These are phyloP conservation scores for Urophycis tenuis DNA, from an alignment of 2,797 vertebrate species.

Conservation along the genomic window DNA sequence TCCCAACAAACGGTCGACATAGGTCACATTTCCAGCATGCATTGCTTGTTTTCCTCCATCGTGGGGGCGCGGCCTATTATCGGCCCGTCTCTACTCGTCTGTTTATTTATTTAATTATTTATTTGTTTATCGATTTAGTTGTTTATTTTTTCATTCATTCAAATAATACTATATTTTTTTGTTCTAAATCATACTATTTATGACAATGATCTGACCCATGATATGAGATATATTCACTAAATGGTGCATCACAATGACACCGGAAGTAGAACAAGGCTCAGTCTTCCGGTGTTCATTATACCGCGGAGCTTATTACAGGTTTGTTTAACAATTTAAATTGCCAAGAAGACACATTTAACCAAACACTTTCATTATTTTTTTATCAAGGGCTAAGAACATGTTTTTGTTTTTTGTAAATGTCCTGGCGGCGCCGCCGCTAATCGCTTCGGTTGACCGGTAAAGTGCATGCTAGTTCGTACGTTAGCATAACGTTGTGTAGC, in stretches of 20 bases:
- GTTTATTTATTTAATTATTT: not conserved
- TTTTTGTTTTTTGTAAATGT: not conserved
- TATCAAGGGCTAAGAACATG: rapidly evolving
- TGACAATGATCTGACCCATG: not conserved
- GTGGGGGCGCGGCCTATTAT: too few relatives aligned
- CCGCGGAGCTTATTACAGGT: conserved; percentile 68
- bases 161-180: not conserved
- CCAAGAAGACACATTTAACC: not conserved
- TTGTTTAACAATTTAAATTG: conserved; percentile 34
- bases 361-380: not conserved
- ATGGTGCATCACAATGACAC: not conserved
- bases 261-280: not conserved
- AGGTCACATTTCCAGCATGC: not conserved
- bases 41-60: not conserved
- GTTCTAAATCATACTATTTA: not conserved
- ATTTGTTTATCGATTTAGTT: too few relatives aligned
- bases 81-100: too few relatives aligned
- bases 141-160: not conserved
- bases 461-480: not conserved
- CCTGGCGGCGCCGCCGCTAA: too few relatives aligned
- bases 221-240: not conserved
- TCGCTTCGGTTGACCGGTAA: not conserved
- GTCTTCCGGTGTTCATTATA: conserved; percentile 42
- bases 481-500: not conserved
- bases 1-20: not conserved